Percentiles rank a stretch among this genome's conserved stretches.
Evolutionary conservation across 1,140 invertebrate genomes (phyloP).

Genomic region (Pseudomyrmex flavicornis): DNA sequence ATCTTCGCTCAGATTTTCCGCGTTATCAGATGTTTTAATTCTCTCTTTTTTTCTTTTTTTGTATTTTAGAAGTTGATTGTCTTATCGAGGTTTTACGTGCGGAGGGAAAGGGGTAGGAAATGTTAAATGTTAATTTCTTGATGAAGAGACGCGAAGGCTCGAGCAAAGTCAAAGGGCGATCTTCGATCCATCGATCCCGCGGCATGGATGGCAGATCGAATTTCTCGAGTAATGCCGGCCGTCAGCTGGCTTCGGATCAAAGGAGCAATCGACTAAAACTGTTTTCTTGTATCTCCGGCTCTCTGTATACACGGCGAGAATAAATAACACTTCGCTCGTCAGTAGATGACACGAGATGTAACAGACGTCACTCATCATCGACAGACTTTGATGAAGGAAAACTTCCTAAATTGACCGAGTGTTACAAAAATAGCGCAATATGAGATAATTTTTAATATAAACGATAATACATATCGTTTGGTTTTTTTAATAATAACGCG

Average conservation of each 20-base stretch:
- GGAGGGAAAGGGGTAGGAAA: background rate
- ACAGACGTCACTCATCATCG: no score
- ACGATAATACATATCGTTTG: no score
- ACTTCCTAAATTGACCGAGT: no score
- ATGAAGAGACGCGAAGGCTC: background rate
- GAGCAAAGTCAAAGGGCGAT: slow-evolving; percentile 14
- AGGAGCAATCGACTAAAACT: slow-evolving; percentile 1
- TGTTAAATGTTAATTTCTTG: background rate
- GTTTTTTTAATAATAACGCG: no score
- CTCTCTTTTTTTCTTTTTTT: no score
- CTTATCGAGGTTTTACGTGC: background rate
- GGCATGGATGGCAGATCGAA: slow-evolving; percentile 57
- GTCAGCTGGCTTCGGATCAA: background rate
- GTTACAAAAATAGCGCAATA: no score
- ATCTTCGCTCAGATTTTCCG: no score
- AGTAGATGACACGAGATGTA: no score
- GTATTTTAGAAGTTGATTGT: background rate
- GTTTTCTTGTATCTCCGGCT: slow-evolving; percentile 8
- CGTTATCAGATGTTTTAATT: background rate
- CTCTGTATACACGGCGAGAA: background rate
- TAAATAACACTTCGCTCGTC: background rate
- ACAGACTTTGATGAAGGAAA: no score
- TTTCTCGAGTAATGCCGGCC: slow-evolving; percentile 44
- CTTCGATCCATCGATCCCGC: slow-evolving; percentile 22
- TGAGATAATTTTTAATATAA: no score